Conservation (phyloP, 2,113 vertebrate genomes). For the Bagarius yarrelli region DNA sequence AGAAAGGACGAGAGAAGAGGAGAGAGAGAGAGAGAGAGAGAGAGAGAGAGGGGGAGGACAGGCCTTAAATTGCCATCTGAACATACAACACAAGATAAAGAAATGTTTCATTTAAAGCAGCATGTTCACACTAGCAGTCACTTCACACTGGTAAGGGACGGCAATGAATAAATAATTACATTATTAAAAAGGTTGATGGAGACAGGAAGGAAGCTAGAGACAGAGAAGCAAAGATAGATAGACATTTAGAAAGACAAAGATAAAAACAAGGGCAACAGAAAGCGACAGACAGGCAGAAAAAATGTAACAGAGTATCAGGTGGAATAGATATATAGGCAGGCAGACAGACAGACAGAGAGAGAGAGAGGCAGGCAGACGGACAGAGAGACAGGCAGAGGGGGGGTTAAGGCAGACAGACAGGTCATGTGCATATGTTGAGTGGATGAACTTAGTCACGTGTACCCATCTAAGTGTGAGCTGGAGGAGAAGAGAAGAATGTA, state of each 20-base stretch:
- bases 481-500: not conserved
- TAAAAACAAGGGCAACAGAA: not conserved
- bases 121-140: not conserved
- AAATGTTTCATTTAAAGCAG: conserved; percentile 17
- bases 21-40: not conserved
- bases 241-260: not conserved
- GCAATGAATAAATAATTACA: not conserved
- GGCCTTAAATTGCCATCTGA: conserved; percentile 18
- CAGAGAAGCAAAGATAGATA: not conserved
- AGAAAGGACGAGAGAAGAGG: no score
- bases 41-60: not conserved
- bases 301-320: no score
- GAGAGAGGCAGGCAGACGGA: not conserved
- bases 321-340: not conserved
- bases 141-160: not conserved
- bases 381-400: not conserved
- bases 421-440: no score
- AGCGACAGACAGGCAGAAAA: not conserved
- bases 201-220: not conserved
- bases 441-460: not conserved
- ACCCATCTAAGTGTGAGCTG: not conserved
- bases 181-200: not conserved
- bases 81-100: not conserved
- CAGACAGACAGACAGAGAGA: no score
- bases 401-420: no score